Percentiles rank a stretch among this genome's conserved stretches.
phyloP scores from a whole-genome alignment of 30 jellyfish, hydroid and myxozoan species.

The Hydractinia symbiolongicarpus region DNA sequence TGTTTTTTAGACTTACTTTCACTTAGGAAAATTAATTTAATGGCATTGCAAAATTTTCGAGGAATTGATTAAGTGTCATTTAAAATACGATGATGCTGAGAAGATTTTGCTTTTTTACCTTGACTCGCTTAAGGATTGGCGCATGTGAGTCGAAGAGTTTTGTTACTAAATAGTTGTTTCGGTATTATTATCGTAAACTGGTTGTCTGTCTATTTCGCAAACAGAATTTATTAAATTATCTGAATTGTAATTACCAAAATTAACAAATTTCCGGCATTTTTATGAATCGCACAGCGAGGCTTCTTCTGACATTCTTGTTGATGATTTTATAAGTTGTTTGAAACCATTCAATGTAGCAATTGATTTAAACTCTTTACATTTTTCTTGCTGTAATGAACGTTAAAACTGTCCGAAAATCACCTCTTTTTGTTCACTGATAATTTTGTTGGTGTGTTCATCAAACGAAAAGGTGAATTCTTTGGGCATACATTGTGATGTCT shows the following conservation, averaged over 20 bases:
- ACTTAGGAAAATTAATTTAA: too few relatives aligned
- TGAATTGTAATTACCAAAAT: conserved; percentile 20
- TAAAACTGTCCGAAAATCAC: conserved; percentile 33
- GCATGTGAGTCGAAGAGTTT: too few relatives aligned
- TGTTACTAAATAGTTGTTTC: conserved; percentile 5
- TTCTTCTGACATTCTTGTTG: conserved; percentile 37
- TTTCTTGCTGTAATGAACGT: background rate
- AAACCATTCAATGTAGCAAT: conserved; percentile 28
- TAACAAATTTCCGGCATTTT: too few relatives aligned
- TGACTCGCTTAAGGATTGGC: conserved; percentile 15
- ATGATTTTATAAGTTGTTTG: conserved; percentile 22
- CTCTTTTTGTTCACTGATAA: conserved; percentile 27
- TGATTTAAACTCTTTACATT: conserved; percentile 27
- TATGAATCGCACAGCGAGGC: too few relatives aligned
- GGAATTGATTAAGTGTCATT: too few relatives aligned
- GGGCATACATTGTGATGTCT: conserved; percentile 37
- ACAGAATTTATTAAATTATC: conserved; percentile 14
- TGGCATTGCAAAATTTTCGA: too few relatives aligned
- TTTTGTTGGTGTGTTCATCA: conserved; percentile 28
- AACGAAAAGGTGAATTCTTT: conserved; percentile 24
- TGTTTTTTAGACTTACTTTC: too few relatives aligned
- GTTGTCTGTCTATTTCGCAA: conserved; percentile 25
- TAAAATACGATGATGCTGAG: too few relatives aligned
- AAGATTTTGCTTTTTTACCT: background rate
- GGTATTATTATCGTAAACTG: conserved; percentile 12